These are phyloP conservation scores for Vulpes lagopus DNA, from an alignment of 2,113 vertebrate species.

Conservation along the genomic window DNA sequence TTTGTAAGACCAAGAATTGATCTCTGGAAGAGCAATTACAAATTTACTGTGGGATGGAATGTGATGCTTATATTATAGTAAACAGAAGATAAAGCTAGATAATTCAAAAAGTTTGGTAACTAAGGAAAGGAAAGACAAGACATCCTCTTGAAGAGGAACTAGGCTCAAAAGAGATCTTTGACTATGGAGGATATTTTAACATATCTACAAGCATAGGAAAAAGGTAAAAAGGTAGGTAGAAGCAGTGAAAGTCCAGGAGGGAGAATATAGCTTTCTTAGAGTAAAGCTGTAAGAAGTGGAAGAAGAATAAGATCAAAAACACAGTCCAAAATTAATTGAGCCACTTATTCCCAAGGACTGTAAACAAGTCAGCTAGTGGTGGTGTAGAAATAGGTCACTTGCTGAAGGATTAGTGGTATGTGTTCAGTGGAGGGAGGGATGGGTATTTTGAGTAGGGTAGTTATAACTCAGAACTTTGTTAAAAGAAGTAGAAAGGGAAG, in stretches of 20 bases:
- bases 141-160: background rate
- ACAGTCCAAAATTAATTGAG: constrained; percentile 12
- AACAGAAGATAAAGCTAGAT: background rate
- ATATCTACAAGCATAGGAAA: background rate
- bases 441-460: background rate
- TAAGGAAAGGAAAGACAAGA: background rate
- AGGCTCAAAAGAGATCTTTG: background rate
- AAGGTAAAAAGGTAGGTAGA: background rate
- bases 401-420: background rate
- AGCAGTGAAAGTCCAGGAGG: background rate
- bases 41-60: background rate
- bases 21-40: background rate
- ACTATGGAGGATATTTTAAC: background rate
- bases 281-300: background rate
- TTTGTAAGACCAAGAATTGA: background rate
- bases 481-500: constrained; percentile 37
- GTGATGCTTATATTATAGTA: background rate
- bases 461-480: constrained; percentile 11
- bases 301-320: background rate
- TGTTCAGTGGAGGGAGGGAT: too few species aligned
- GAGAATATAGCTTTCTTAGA: background rate
- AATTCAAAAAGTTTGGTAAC: background rate
- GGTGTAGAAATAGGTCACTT: background rate
- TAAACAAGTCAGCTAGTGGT: background rate
- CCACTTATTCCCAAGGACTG: background rate